These are phyloP conservation scores for Orthosia gothica DNA, from an alignment of 2,888 invertebrate genomes.

Conservation along the genomic window DNA sequence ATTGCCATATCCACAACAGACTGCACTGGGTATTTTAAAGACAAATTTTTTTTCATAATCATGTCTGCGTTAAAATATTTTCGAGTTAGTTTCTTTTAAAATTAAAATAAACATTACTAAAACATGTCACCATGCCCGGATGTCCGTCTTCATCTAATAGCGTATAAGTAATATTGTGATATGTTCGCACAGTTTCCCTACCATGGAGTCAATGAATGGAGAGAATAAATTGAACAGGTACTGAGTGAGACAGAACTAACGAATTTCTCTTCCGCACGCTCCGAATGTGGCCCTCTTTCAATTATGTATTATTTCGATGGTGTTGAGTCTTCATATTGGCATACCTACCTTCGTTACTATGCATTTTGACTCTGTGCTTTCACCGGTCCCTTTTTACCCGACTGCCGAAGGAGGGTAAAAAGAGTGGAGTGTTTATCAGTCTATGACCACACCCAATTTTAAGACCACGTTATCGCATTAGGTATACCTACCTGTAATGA, in stretches of 20 bases:
- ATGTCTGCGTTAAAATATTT: neutral
- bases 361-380: too few species aligned
- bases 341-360: too few species aligned
- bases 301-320: conserved; percentile 43
- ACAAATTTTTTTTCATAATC: too few species aligned
- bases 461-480: too few species aligned
- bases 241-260: conserved; percentile 91
- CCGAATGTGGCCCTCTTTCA: conserved; percentile 78
- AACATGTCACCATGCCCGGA: conserved; percentile 42
- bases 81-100: too few species aligned
- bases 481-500: too few species aligned
- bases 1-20: neutral
- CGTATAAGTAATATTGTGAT: conserved; percentile 79
- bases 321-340: too few species aligned
- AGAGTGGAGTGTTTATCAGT: too few species aligned
- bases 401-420: too few species aligned
- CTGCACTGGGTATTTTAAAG: neutral
- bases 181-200: conserved; percentile 91
- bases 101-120: conserved; percentile 25
- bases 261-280: conserved; percentile 79
- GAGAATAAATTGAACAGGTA: conserved; percentile 92
- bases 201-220: conserved; percentile 89
- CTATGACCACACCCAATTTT: too few species aligned
- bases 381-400: too few species aligned
- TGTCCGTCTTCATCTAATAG: conserved; percentile 54